A percentile compares a stretch with the other conserved stretches of the same genome.
Evolutionary conservation across 1,140 invertebrate genomes (phyloP).

Genomic region (Drosophila ironensis): DNA sequence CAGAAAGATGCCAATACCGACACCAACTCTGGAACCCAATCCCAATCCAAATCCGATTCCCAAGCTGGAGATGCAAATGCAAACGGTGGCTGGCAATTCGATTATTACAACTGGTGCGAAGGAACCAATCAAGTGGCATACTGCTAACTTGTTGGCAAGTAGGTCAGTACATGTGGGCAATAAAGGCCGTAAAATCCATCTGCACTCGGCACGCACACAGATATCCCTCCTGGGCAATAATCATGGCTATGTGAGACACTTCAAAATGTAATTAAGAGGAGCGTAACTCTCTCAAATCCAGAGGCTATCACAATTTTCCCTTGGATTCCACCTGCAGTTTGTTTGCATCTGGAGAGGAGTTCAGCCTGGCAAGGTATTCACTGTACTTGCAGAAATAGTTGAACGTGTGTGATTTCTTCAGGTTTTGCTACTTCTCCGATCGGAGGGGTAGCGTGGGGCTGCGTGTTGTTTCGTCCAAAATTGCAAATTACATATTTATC

Average conservation of each 20-base stretch:
- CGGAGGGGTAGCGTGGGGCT: conserved; percentile 4
- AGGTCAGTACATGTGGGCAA: conserved; percentile 20
- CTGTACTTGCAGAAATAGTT: too few relatives aligned
- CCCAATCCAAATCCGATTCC: background rate
- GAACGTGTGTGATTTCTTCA: background rate
- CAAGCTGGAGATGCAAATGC: conserved; percentile 11
- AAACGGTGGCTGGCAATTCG: conserved; percentile 49
- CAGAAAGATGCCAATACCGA: background rate
- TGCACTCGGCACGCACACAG: background rate
- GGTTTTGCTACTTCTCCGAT: conserved; percentile 4
- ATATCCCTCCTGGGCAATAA: conserved; percentile 15
- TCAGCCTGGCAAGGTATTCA: too few relatives aligned
- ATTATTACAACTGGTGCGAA: conserved; percentile 59
- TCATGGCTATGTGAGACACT: conserved; percentile 1
- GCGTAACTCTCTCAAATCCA: background rate
- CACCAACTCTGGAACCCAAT: background rate
- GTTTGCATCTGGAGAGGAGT: too few relatives aligned
- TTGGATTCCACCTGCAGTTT: too few relatives aligned
- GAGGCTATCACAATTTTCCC: too few relatives aligned
- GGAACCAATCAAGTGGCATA: conserved; percentile 53
- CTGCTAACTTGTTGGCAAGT: conserved; percentile 24
- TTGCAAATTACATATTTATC: conserved; percentile 54
- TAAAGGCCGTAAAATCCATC: conserved; percentile 7
- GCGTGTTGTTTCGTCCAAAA: conserved; percentile 38
- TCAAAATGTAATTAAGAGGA: conserved; percentile 16